phyloP scores from a whole-genome alignment of 2,113 vertebrate genomes.

The Muntiacus reevesi region DNA sequence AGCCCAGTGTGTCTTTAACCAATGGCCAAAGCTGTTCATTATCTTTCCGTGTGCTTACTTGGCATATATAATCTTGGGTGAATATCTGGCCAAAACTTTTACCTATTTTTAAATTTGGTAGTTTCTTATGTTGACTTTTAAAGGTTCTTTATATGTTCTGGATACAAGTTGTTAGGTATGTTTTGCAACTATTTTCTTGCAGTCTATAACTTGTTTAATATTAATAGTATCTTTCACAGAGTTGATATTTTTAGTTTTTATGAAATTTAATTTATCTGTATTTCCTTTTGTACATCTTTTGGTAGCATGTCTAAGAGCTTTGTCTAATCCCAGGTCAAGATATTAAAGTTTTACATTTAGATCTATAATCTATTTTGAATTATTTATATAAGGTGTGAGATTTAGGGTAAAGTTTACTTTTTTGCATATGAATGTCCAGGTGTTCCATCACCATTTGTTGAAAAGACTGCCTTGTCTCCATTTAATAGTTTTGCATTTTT shows the following conservation, averaged over 20 bases:
- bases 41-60: slow-evolving; percentile 9
- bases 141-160: neutral
- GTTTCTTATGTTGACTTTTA: neutral
- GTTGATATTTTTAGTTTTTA: neutral
- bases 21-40: neutral
- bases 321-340: neutral
- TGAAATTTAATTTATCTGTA: neutral
- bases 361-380: neutral
- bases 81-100: neutral
- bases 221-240: neutral
- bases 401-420: neutral
- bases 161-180: neutral
- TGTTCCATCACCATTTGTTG: neutral
- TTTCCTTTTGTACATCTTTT: neutral
- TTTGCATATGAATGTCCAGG: neutral
- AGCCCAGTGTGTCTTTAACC: neutral
- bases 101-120: neutral
- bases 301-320: neutral
- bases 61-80: neutral
- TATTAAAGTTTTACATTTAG: neutral
- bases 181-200: slow-evolving; percentile 24
- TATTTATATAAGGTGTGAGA: neutral
- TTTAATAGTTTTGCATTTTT: slow-evolving; percentile 1
- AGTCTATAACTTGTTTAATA: neutral
- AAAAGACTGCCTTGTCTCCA: neutral